Percentiles rank a stretch among this genome's conserved stretches.
Evolutionary conservation across 1,140 invertebrate species (phyloP).

Genomic region (Eubasilissa regina): DNA sequence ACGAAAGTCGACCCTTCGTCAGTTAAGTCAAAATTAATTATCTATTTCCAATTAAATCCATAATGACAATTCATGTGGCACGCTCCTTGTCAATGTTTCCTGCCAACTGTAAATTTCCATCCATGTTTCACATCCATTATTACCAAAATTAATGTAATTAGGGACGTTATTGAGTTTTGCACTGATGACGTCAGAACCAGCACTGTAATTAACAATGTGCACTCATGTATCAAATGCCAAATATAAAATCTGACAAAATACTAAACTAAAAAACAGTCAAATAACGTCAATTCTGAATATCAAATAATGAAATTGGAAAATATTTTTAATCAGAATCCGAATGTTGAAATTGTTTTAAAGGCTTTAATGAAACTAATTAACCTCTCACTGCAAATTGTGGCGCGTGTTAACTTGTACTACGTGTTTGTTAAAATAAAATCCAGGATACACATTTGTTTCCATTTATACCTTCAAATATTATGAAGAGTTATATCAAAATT

Average conservation of each 20-base stretch:
- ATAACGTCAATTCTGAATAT: no score
- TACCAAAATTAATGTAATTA: constrained; percentile 33
- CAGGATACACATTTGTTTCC: no score
- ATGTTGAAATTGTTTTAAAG: no score
- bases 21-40: neutral
- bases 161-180: constrained; percentile 34
- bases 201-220: constrained; percentile 39
- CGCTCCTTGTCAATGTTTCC: constrained; percentile 14
- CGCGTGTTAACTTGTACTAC: no score
- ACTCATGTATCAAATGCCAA: constrained; percentile 7
- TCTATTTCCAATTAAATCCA: neutral
- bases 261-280: neutral
- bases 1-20: no score
- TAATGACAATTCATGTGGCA: constrained; percentile 7
- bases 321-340: no score
- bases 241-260: constrained; percentile 6
- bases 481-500: no score
- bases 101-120: constrained; percentile 10
- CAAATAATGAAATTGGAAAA: no score
- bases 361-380: no score
- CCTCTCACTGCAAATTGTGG: no score
- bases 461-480: no score
- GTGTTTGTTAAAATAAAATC: no score
- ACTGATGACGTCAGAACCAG: constrained; percentile 15
- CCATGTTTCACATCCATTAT: constrained; percentile 2